Base-by-base conservation (phyloP, 2,888 invertebrate genomes). In the Phanerotoma sp. region DNA sequence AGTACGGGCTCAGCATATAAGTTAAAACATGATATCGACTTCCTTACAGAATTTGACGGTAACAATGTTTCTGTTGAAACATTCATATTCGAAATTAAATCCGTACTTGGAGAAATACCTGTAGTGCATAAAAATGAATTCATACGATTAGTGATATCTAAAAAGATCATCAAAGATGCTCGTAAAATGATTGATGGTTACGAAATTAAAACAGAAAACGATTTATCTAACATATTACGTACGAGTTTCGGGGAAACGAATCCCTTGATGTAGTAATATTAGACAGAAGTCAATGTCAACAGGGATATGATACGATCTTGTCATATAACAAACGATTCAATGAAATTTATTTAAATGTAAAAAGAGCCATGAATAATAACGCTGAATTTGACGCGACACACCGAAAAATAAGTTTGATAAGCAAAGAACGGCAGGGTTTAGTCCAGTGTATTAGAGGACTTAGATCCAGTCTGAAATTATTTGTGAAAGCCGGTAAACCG, bases 231-330 rank as follows among this genome's bases (percentile, higher is more conserved):
- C 25, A 22, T 35, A 1, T 10, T 56, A 4, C 40, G 48, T 5
- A 56, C 47, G 11, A 40, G 48, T 25, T 51, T 51, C 32, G 48
- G 56, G 2, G 45, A 51, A 13, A 28, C 2, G 11, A 56, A 33
- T 56, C 56, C 4, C 51, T 32, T 5, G 47, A 51, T 7, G 37
- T 56, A 6, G 22, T 32, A 4, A n/a, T 32, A 2, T 47, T 56
- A 30, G 48, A 51, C 16, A 51, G 56, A 42, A 56, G 42, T 30
- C 47, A 56, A 30, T 56, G 48, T 44, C 51, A 56, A 15, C 47
- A 56, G 37, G 37, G 25, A 3, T 46, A 21, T 5, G 41, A 56
- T 7, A 51, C 13, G 9, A 35, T 51, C 3, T 11, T 28, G 10
- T 7, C 28, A 5, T 56, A 56, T 35, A 56, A 42, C 20, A 51